A percentile compares a stretch with the other conserved stretches of the same genome.
Conservation (phyloP, 2,888 invertebrate species). For the Ptilodon capucinus region DNA sequence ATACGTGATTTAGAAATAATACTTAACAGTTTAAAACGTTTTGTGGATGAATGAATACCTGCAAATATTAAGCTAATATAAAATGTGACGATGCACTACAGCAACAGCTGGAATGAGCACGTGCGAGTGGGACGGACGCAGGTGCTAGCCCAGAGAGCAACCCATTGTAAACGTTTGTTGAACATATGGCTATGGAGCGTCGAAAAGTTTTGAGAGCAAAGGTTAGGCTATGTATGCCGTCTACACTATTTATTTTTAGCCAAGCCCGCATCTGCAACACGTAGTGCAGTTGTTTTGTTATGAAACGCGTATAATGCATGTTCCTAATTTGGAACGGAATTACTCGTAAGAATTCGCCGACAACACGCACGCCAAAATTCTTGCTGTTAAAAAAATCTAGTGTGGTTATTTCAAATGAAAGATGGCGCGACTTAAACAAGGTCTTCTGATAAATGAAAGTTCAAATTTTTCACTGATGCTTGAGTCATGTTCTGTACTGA, state of each 20-base stretch:
- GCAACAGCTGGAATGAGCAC: constrained; percentile 55
- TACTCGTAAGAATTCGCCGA: neutral
- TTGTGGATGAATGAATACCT: constrained; percentile 9
- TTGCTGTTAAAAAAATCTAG: no score
- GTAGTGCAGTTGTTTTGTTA: constrained; percentile 16
- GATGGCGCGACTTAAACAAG: neutral
- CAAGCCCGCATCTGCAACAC: constrained; percentile 35
- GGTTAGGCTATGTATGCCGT: constrained; percentile 29
- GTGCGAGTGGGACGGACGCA: constrained; percentile 78
- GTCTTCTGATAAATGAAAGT: neutral
- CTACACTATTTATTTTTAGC: constrained; percentile 34
- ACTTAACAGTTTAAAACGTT: constrained; percentile 3
- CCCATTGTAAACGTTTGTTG: constrained; percentile 51
- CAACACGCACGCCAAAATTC: neutral
- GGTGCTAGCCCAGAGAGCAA: constrained; percentile 58
- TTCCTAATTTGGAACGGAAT: constrained; percentile 10
- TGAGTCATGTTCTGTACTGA: constrained; percentile 50
- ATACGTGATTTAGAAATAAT: neutral
- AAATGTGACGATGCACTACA: constrained; percentile 29
- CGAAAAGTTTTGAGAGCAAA: constrained; percentile 34
- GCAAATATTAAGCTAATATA: constrained; percentile 28
- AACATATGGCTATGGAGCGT: constrained; percentile 57
- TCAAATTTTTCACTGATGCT: constrained; percentile 1
- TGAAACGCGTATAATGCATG: constrained; percentile 10
- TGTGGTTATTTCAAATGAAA: neutral